Conservation (phyloP, 2,888 invertebrate genomes). For the Quadroppia sp. region DNA sequence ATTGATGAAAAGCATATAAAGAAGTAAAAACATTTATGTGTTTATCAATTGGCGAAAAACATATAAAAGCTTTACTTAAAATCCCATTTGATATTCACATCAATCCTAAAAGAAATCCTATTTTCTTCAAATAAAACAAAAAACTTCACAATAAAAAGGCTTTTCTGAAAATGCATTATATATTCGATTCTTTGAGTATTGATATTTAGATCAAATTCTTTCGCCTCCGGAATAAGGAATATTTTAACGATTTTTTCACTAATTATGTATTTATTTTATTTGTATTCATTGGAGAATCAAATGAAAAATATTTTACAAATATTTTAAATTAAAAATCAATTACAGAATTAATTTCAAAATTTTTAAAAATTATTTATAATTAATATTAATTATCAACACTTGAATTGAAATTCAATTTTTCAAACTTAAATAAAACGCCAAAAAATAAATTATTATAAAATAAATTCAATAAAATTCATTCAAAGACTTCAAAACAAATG, state of each 20-base stretch:
- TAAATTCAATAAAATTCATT: too few species aligned
- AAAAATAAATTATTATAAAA: too few species aligned
- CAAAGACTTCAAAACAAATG: too few species aligned
- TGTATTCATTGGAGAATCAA: too few species aligned
- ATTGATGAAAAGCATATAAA: constrained; percentile 17
- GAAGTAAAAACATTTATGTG: not conserved
- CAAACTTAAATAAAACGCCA: too few species aligned
- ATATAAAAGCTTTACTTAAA: not conserved
- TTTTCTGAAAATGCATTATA: constrained; percentile 20
- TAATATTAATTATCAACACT: too few species aligned
- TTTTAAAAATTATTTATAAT: too few species aligned
- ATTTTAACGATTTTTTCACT: not conserved
- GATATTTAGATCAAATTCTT: constrained; percentile 18
- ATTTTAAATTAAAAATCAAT: too few species aligned
- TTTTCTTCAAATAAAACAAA: constrained; percentile 33
- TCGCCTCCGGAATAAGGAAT: constrained; percentile 9
- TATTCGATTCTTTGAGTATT: not conserved
- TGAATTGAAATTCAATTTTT: too few species aligned
- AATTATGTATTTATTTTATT: constrained; percentile 1
- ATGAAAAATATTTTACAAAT: too few species aligned
- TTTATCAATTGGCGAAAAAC: not conserved
- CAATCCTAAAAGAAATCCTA: constrained; percentile 13
- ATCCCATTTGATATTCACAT: constrained; percentile 30
- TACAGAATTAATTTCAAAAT: too few species aligned
- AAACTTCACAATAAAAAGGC: constrained; percentile 17